A percentile compares a stretch with the other conserved stretches of the same genome.
Evolutionary conservation across 2,113 vertebrate species (phyloP).

Genomic region (Ophthalmolycus amberensis): DNA sequence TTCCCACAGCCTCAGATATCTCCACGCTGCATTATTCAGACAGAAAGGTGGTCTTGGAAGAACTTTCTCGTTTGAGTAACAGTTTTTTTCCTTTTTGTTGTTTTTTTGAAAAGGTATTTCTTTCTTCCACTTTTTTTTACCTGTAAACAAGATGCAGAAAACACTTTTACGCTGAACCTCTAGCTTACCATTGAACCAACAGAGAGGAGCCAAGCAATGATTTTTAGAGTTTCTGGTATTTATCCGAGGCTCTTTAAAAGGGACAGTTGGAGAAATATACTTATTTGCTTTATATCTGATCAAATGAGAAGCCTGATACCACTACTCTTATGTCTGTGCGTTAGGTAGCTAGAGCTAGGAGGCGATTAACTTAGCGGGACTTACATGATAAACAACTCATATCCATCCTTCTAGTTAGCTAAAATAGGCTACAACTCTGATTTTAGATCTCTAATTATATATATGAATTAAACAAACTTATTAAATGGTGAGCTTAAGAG

Average conservation of each 20-base stretch:
- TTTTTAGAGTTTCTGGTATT: neutral
- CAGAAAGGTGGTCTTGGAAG: constrained; percentile 46
- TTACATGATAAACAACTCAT: neutral
- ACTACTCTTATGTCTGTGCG: neutral
- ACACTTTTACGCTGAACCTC: neutral
- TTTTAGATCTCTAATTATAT: neutral
- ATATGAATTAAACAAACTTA: neutral
- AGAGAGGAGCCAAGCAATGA: neutral
- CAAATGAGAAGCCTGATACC: constrained; percentile 25
- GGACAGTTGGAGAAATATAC: neutral
- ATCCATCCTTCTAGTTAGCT: no score
- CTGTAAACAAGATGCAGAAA: constrained; percentile 13
- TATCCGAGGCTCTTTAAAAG: neutral
- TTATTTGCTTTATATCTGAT: neutral
- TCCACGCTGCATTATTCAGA: constrained; percentile 52
- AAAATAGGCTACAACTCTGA: no score
- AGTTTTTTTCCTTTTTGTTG: constrained; percentile 16
- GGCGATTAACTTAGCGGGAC: neutral
- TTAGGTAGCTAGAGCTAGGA: neutral
- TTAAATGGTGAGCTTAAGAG: neutral
- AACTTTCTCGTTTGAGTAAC: constrained; percentile 29
- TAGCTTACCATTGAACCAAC: constrained; percentile 3
- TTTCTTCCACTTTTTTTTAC: constrained; percentile 16
- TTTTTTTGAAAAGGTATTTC: neutral
- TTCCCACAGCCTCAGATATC: constrained; percentile 58